These are phyloP conservation scores for Lamellibrachia columna DNA, from an alignment of 2,888 invertebrate species.

Conservation along the genomic window DNA sequence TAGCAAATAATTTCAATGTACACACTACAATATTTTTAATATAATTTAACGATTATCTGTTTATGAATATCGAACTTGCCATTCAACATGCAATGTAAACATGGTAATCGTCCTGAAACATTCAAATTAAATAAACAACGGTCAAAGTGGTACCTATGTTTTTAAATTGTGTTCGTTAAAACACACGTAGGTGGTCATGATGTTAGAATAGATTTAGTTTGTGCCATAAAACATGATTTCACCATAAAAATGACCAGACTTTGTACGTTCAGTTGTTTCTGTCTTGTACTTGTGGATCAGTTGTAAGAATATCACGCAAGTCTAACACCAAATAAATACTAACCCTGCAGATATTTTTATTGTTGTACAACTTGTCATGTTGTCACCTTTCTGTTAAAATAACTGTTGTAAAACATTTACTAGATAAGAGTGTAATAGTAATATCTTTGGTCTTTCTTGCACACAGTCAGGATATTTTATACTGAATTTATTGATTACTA, in stretches of 20 bases:
- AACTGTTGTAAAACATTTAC: neutral
- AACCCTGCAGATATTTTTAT: neutral
- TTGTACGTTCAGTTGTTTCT: neutral
- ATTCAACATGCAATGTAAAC: no score
- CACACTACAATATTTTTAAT: no score
- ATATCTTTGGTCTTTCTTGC: neutral
- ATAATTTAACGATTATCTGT: no score
- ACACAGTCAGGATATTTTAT: neutral
- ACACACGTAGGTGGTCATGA: no score
- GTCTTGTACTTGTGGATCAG: neutral
- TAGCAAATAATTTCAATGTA: neutral
- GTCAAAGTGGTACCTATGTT: no score
- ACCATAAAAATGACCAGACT: no score
- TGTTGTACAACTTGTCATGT: neutral
- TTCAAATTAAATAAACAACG: no score
- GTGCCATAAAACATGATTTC: no score
- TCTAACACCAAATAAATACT: neutral
- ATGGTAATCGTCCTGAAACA: no score
- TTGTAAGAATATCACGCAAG: neutral
- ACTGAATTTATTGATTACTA: conserved; percentile 9
- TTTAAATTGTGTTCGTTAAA: no score
- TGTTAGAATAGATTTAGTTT: no score
- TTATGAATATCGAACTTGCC: no score
- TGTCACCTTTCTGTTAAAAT: neutral
- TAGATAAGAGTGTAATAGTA: neutral